phyloP scores from a whole-genome alignment of 2,113 vertebrate species.

The Panurus biarmicus region DNA sequence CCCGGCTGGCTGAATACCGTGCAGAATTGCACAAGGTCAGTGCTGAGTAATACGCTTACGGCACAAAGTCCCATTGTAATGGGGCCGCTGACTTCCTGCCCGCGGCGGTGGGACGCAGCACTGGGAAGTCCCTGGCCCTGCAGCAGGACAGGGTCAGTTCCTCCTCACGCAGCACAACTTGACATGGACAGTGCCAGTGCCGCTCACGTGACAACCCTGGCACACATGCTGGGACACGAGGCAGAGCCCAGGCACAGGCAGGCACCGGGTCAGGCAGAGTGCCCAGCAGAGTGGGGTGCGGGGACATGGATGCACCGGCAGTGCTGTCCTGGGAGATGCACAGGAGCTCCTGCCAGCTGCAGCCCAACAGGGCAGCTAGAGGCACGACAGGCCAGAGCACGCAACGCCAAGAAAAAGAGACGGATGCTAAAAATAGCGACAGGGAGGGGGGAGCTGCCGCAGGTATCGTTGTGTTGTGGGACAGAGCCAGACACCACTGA shows the following conservation, averaged over 20 bases:
- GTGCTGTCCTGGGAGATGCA: not conserved
- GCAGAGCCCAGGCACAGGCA: conserved; percentile 28
- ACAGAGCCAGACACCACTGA: not conserved
- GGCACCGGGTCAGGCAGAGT: not conserved
- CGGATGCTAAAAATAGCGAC: conserved; percentile 1
- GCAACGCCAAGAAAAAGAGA: not conserved
- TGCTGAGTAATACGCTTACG: conserved; percentile 56
- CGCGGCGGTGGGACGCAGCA: not conserved
- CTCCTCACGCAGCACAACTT: not conserved
- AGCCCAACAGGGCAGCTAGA: not conserved
- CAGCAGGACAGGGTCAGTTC: not conserved
- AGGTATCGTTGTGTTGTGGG: not conserved
- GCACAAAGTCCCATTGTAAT: conserved; percentile 65
- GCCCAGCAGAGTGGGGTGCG: not conserved
- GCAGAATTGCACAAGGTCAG: conserved; percentile 65
- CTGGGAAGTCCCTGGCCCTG: conserved; percentile 26
- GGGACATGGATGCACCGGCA: not conserved
- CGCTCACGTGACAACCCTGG: not conserved
- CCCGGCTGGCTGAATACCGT: conserved; percentile 31
- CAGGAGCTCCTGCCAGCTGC: not conserved
- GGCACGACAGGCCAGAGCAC: not conserved
- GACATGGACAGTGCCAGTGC: not conserved
- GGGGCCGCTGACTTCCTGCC: conserved; percentile 47
- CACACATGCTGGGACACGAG: not conserved
- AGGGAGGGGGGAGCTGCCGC: not conserved